phyloP scores from a whole-genome alignment of 2,113 vertebrate genomes.

The Solenodon paradoxus region DNA sequence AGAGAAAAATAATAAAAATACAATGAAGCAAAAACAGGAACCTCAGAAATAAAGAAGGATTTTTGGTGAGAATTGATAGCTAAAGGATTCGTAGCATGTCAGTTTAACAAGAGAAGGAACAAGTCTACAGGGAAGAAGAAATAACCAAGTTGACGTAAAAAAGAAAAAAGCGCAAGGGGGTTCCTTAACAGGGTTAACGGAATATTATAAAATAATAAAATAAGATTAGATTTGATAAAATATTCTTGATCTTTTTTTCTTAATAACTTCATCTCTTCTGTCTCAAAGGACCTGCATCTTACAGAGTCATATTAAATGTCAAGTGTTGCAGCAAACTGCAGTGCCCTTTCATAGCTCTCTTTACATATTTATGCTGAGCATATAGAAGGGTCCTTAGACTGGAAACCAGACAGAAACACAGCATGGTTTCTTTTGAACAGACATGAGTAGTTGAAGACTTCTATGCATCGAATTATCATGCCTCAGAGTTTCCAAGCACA shows the following conservation, averaged over 20 bases:
- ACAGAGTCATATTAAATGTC: conserved; percentile 12
- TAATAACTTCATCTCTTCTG: background rate
- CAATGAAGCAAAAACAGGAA: background rate
- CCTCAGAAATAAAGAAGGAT: background rate
- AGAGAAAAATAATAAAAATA: background rate
- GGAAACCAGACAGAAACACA: background rate
- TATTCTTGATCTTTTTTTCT: background rate
- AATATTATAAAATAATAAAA: background rate
- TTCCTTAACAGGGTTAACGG: background rate
- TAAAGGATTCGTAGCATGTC: background rate
- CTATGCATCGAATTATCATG: conserved; percentile 22
- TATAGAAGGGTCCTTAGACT: background rate
- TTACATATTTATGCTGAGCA: background rate
- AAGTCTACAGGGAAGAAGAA: background rate
- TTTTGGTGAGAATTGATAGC: background rate
- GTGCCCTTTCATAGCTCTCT: background rate
- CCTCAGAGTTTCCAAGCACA: background rate
- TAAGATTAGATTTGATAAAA: background rate
- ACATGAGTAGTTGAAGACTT: background rate
- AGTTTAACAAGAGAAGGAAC: background rate
- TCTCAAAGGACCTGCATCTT: background rate
- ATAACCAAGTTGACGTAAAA: background rate
- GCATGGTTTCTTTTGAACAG: conserved; percentile 8
- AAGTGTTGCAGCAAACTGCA: background rate
- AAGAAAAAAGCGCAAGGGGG: background rate